Percentiles rank a stretch among this genome's conserved stretches.
phyloP scores from a whole-genome alignment of 2,113 vertebrate species.

The Mobula birostris region DNA sequence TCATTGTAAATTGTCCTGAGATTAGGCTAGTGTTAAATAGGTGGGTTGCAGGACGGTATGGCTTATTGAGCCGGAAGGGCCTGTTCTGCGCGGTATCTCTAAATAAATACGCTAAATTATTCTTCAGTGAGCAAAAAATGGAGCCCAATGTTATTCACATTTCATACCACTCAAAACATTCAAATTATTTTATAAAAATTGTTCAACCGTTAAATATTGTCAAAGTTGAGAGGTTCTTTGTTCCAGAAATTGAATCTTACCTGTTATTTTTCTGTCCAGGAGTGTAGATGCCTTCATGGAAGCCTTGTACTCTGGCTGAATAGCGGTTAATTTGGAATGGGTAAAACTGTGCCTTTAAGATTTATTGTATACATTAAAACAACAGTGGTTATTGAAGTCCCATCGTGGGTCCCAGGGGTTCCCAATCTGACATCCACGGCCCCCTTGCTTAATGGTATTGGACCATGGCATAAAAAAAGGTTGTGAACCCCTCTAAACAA shows the following conservation, averaged over 20 bases:
- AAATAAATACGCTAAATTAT: not conserved
- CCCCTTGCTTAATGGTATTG: too few species aligned
- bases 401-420: not conserved
- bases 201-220: not conserved
- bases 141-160: too few species aligned
- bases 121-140: not conserved
- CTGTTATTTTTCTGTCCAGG: not conserved
- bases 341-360: constrained; percentile 25
- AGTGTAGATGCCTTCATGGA: not conserved
- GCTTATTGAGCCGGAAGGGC: too few species aligned
- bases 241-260: not conserved
- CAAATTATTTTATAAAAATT: constrained; percentile 11
- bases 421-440: too few species aligned
- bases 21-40: too few species aligned
- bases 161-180: not conserved
- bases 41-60: too few species aligned
- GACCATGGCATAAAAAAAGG: too few species aligned
- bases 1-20: too few species aligned
- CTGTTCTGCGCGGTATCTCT: too few species aligned
- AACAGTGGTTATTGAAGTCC: constrained; percentile 13
- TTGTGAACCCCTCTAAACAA: not conserved
- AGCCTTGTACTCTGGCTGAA: not conserved
- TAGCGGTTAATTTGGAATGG: not conserved
- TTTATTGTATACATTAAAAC: not conserved
- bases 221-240: not conserved